A percentile compares a stretch with the other conserved stretches of the same genome.
Conservation (phyloP, 2,113 vertebrate genomes). For the Eclectus roratus region DNA sequence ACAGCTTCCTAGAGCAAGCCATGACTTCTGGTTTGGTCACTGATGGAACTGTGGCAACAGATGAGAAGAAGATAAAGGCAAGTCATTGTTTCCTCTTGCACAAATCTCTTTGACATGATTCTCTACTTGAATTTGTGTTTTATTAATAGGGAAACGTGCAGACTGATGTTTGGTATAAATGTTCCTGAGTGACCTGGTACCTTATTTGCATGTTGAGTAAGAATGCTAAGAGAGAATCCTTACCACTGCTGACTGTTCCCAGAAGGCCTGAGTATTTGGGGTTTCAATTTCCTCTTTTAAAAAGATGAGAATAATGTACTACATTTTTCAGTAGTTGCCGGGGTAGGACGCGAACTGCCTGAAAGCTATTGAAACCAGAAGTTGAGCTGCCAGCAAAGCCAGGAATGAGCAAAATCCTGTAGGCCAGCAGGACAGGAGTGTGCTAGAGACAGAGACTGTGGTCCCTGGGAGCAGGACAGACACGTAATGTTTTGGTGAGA, state of each 20-base stretch:
- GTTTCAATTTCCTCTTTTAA: neutral
- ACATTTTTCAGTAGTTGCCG: neutral
- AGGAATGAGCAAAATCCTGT: neutral
- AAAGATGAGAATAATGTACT: neutral
- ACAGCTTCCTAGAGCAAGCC: conserved; percentile 81
- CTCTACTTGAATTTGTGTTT: neutral
- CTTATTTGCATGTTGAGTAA: neutral
- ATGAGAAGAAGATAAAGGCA: conserved; percentile 87
- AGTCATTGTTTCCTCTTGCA: neutral
- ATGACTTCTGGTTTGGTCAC: conserved; percentile 79
- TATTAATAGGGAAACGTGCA: neutral
- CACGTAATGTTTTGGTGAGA: neutral
- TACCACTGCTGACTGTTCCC: neutral
- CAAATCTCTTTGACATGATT: neutral
- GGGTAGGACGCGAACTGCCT: neutral
- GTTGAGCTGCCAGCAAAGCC: neutral
- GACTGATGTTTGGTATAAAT: neutral
- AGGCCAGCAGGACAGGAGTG: neutral
- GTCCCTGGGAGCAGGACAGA: neutral
- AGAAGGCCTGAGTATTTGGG: neutral
- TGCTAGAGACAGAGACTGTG: neutral
- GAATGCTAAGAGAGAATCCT: neutral
- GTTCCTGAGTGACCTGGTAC: neutral
- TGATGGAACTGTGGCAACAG: conserved; percentile 87
- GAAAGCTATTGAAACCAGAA: neutral